phyloP scores from a whole-genome alignment of 2,888 invertebrate species.

The Phragmatobia fuliginosa region DNA sequence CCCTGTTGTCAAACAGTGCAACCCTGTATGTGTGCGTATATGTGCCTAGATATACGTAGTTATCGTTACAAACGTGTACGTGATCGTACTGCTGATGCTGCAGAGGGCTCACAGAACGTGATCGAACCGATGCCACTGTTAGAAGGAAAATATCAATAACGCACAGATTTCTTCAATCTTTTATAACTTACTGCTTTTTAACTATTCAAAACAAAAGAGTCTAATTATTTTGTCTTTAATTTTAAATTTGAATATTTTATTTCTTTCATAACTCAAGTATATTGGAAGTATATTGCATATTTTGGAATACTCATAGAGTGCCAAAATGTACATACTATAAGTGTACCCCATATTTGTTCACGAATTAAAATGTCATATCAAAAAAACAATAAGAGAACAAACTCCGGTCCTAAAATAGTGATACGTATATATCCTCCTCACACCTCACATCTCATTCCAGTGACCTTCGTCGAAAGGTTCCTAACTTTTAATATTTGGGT shows the following conservation, averaged over 20 bases:
- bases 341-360: too few relatives aligned
- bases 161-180: slow-evolving; percentile 11
- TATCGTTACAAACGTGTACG: slow-evolving; percentile 70
- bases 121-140: slow-evolving; percentile 19
- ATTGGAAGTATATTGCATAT: too few relatives aligned
- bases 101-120: not conserved
- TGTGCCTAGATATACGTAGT: slow-evolving; percentile 58
- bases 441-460: too few relatives aligned
- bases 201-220: not conserved
- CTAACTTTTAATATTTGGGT: not conserved
- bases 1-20: slow-evolving; percentile 32
- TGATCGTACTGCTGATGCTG: slow-evolving; percentile 52
- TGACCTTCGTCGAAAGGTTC: not conserved
- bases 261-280: not conserved
- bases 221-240: not conserved
- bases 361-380: too few relatives aligned
- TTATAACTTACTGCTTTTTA: not conserved
- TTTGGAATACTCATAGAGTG: too few relatives aligned
- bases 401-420: too few relatives aligned
- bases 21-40: slow-evolving; percentile 16
- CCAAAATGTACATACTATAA: too few relatives aligned
- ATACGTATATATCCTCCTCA: too few relatives aligned
- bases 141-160: slow-evolving; percentile 19
- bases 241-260: not conserved
- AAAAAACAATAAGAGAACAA: too few relatives aligned